Conservation (phyloP, 1,140 invertebrate species). For the Holcopasites calliopsidis region DNA sequence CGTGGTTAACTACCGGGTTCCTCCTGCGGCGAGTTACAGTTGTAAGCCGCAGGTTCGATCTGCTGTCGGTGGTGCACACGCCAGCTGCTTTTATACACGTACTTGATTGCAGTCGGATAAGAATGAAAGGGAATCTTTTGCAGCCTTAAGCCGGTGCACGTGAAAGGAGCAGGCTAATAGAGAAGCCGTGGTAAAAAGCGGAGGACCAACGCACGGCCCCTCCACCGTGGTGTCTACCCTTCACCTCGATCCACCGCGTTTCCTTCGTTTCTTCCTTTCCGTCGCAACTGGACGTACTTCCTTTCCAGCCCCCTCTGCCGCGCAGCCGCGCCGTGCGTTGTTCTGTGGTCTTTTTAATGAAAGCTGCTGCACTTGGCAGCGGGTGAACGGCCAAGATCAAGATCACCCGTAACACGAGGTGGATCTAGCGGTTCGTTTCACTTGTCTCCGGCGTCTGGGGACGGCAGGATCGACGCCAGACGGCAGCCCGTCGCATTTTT, state of each 20-base stretch:
- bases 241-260: slow-evolving; percentile 28
- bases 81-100: slow-evolving; percentile 60
- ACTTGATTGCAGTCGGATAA: slow-evolving; percentile 57
- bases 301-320: no score
- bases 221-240: slow-evolving; percentile 25
- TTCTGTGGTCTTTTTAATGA: slow-evolving; percentile 40
- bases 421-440: slow-evolving; percentile 47
- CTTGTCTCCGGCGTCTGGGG: slow-evolving; percentile 23
- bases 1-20: slow-evolving; percentile 9
- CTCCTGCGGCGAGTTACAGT: slow-evolving; percentile 19
- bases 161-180: slow-evolving; percentile 59
- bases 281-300: not conserved
- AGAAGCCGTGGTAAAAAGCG: slow-evolving; percentile 38
- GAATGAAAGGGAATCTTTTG: slow-evolving; percentile 65
- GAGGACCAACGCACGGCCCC: slow-evolving; percentile 18
- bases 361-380: slow-evolving; percentile 35
- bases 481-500: not conserved
- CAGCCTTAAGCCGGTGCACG: slow-evolving; percentile 18
- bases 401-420: slow-evolving; percentile 45
- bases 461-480: not conserved
- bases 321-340: not conserved
- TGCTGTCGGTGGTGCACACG: slow-evolving; percentile 45
- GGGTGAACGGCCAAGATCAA: slow-evolving; percentile 63
- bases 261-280: slow-evolving; percentile 51
- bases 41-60: slow-evolving; percentile 47